phyloP scores from a whole-genome alignment of 2,113 vertebrate species.

The Oreochromis aureus region DNA sequence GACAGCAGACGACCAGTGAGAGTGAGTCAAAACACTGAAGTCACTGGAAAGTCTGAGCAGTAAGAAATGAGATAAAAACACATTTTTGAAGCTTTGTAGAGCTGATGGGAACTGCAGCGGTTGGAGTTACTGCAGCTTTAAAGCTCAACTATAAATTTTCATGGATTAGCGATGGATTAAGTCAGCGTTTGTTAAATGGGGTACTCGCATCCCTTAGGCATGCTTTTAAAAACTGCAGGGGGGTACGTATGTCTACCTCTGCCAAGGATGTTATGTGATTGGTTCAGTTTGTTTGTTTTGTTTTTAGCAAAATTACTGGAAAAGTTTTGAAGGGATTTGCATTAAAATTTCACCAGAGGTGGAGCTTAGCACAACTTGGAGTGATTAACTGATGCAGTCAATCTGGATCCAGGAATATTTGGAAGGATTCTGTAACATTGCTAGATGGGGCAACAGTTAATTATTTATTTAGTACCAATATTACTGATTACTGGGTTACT shows the following conservation, averaged over 20 bases:
- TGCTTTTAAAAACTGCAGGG: neutral
- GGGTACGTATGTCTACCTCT: neutral
- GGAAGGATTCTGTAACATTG: neutral
- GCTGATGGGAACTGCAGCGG: neutral
- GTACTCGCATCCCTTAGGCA: neutral
- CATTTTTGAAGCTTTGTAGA: neutral
- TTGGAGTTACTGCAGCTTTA: neutral
- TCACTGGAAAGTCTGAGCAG: neutral
- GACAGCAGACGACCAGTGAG: neutral
- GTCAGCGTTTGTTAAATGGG: neutral
- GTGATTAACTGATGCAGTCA: neutral
- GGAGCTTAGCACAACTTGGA: neutral
- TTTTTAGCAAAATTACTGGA: neutral
- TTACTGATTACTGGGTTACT: neutral
- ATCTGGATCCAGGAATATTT: neutral
- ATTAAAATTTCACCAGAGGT: neutral
- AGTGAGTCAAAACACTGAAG: neutral
- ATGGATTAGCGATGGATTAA: neutral
- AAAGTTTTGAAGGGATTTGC: neutral
- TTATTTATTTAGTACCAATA: neutral
- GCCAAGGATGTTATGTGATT: neutral
- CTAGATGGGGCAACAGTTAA: neutral
- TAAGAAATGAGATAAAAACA: neutral
- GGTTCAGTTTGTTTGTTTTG: neutral
- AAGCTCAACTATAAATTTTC: neutral